Evolutionary conservation across 1,140 invertebrate genomes (phyloP).

Genomic region (Rhagoletis zephyria): DNA sequence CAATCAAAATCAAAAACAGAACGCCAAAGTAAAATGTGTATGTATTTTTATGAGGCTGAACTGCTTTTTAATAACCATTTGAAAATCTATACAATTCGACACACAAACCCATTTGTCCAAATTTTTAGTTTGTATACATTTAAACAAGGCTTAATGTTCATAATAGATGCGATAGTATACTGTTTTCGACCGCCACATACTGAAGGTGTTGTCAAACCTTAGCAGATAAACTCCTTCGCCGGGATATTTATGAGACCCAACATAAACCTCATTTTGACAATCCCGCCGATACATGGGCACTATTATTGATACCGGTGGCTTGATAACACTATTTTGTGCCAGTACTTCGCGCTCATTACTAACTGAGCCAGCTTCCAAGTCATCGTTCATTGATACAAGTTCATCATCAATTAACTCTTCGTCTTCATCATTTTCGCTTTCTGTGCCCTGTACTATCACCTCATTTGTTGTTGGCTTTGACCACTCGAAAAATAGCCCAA

Average conservation of each 20-base stretch:
- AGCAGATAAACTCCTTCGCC: conserved; percentile 97
- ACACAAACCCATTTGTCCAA: not conserved
- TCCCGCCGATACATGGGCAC: conserved; percentile 96
- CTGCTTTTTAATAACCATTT: too few relatives aligned
- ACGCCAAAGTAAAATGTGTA: not conserved
- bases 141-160: conserved; percentile 77
- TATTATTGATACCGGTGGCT: conserved; percentile 83
- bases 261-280: conserved; percentile 96
- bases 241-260: conserved; percentile 96
- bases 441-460: conserved; percentile 90
- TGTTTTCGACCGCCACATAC: conserved; percentile 98
- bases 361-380: conserved; percentile 71
- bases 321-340: conserved; percentile 58
- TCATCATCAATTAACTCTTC: conserved; percentile 77
- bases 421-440: conserved; percentile 84
- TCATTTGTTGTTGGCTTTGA: conserved; percentile 87
- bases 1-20: not conserved
- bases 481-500: conserved; percentile 99
- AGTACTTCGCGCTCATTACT: conserved; percentile 65
- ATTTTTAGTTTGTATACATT: not conserved
- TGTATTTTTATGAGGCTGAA: too few relatives aligned
- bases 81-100: not conserved
- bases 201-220: conserved; percentile 99
- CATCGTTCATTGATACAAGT: conserved; percentile 71
- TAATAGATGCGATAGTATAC: conserved; percentile 99